phyloP scores from a whole-genome alignment of 2,888 invertebrate species.

The Polymixis flavicincta region DNA sequence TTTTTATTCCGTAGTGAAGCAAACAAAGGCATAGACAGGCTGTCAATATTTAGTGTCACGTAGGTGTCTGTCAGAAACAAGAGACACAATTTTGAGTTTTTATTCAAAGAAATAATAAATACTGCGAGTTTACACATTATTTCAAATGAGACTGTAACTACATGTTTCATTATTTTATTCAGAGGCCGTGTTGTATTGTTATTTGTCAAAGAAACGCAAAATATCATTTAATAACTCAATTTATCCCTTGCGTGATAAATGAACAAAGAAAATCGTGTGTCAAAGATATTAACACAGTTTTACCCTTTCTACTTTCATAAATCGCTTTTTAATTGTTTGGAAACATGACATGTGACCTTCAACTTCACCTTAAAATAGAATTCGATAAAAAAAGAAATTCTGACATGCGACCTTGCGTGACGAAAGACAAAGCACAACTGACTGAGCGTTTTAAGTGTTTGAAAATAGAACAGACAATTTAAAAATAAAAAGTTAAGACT shows the following conservation, averaged over 20 bases:
- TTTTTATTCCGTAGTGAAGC: background rate
- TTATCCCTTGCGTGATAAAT: slow-evolving; percentile 14
- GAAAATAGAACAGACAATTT: slow-evolving; percentile 45
- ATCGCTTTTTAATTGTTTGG: slow-evolving; percentile 34
- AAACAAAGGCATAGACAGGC: background rate
- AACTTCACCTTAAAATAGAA: slow-evolving; percentile 40
- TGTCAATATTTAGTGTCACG: background rate
- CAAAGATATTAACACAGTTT: slow-evolving; percentile 34
- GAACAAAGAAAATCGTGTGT: slow-evolving; percentile 21
- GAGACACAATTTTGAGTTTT: background rate
- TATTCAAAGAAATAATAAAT: background rate
- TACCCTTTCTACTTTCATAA: slow-evolving; percentile 27
- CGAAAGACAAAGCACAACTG: slow-evolving; percentile 28
- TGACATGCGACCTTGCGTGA: slow-evolving; percentile 58
- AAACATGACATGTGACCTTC: slow-evolving; percentile 38
- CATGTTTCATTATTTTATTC: background rate
- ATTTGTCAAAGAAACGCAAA: background rate
- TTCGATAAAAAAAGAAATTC: slow-evolving; percentile 32
- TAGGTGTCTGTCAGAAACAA: slow-evolving; percentile 6
- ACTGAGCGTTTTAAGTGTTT: slow-evolving; percentile 34
- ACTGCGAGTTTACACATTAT: background rate
- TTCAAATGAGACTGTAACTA: background rate
- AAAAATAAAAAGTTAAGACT: slow-evolving; percentile 27
- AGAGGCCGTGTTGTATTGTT: background rate
- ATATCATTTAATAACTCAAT: slow-evolving; percentile 3